Evolutionary conservation across 37 sponge, comb jelly and placozoan species (phyloP).

Genomic region (Mnemiopsis leidyi): DNA sequence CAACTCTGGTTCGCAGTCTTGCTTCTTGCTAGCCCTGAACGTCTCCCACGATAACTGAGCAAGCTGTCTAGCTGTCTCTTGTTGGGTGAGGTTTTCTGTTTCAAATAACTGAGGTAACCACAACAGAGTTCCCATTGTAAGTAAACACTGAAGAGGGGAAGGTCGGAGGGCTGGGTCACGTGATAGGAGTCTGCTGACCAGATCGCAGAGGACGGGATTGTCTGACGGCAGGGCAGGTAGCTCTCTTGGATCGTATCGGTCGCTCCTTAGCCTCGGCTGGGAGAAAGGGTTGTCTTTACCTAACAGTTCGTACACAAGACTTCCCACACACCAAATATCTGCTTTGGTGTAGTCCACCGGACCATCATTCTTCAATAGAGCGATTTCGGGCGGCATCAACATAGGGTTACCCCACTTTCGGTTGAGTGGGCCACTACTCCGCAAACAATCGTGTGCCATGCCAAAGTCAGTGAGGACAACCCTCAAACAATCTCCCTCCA

Average conservation of each 20-base stretch:
- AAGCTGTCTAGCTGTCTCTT: constrained; percentile 2
- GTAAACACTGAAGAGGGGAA: background rate
- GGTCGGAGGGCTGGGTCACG: constrained; percentile 36
- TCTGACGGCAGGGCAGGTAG: constrained; percentile 10
- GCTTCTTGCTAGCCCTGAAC: background rate
- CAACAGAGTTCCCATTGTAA: background rate
- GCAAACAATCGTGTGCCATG: background rate
- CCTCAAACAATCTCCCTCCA: background rate
- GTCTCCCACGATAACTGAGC: background rate
- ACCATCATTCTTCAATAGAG: background rate
- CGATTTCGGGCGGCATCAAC: constrained; percentile 51
- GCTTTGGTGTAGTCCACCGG: background rate
- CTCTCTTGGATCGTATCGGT: background rate
- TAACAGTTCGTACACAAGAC: background rate
- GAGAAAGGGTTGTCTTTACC: constrained; percentile 27
- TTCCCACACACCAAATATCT: constrained; percentile 46
- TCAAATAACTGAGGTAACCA: constrained; percentile 30
- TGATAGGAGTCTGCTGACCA: background rate
- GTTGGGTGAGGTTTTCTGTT: background rate
- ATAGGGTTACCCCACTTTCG: constrained; percentile 53
- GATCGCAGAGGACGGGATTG: background rate
- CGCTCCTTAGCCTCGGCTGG: too few species aligned
- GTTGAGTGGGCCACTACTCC: too few species aligned
- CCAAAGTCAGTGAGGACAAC: constrained; percentile 61
- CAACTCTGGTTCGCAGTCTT: background rate